Base-by-base conservation (phyloP, 2,888 invertebrate species). In the Leptothorax acervorum region DNA sequence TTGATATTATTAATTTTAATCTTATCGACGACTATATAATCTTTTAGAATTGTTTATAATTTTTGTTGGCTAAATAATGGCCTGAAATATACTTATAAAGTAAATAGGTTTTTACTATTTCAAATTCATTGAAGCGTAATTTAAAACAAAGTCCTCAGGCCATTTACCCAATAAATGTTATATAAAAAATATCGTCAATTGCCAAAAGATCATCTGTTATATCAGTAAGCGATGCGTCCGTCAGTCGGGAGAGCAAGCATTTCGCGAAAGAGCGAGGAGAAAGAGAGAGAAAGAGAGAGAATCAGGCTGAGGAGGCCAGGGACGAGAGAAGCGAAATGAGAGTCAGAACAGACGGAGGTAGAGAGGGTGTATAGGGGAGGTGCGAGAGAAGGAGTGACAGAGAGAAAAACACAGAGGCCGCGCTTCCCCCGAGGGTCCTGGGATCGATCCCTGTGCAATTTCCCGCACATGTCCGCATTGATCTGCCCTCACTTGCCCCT, bases 391-490 rank as follows among this genome's bases (percentile, higher is more conserved):
- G 79, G 76, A 68, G 82, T 85, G 86, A 84, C 87, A 82, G 86
- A 87, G 89, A 87, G 84, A 85, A 75, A 73, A 85, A 85, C 87
- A 83, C 87, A 89, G 88, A 88, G 89, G 89, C 90, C 90, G 89
- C 89, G 86, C 91, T 91, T 91, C 89, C 92, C 91, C 91, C 89
- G 91, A 92, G 93, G 92, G 93, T 92, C 91, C 91, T 91, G 91
- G 92, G 93, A 94, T 94, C 94, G 94, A 94, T 94, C 92, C 93
- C 92, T 91, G 92, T 94, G 94, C 94, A 94, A 94, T 94, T 94
- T 93, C 92, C 93, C 94, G 94, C 94, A 94, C 94, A 94, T 94
- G 94, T 94, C 94, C 93, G 93, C 94, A 94, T 94, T 93, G 94
- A 94, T 94, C 94, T 94, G 93, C 91, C 92, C 92, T 92, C 93